Base-by-base conservation (phyloP, 1,140 invertebrate genomes). In the Holcopasites calliopsidis region DNA sequence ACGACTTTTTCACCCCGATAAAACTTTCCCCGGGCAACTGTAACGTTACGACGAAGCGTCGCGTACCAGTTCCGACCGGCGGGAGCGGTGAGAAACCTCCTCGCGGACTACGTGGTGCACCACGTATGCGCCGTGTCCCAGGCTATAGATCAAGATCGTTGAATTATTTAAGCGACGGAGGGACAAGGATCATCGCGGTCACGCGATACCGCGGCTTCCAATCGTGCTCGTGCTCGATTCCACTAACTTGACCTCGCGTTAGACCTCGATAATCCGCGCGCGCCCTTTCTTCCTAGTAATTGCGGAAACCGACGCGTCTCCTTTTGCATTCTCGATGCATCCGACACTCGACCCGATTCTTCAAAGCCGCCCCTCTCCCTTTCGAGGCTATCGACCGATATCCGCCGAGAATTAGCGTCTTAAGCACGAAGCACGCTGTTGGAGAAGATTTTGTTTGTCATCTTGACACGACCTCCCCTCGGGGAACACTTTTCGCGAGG, bases 161-260 rank as follows among this genome's bases (percentile, higher is more conserved):
- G 84, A 87, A 87, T 87, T 87, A 88, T 88, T 88, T 85, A 86
- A 87, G 71, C 52, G 68, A 54, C 75, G 18, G 33, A 5, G 74
- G 68, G 61, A 73, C 83, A 86, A 83, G 82, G 86, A 87, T 88
- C 85, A 87, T 86, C 77, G 58, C 47, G 81, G 85, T 87, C 85
- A 87, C 85, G 85, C 84, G 83, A 88, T 47, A 47, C 44, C 79
- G 70, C 65, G 52, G 40, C 60, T 71, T 55, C n/a, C 58, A 33
- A 26, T 44, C 26, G 64, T 75, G 49, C 58, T 54, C 11, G 26
- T 50, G 6, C 21, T 8, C 47, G 28, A 10, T 42, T 8, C 21
- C 21, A 11, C 21, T 52, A 52, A n/a, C n/a, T n/a, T 28, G 50
- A 21, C 50, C 7, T 3, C 6, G 49, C 13, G n/a, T n/a, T n/a